phyloP scores from a whole-genome alignment of 2,113 vertebrate genomes.

The Charina bottae region DNA sequence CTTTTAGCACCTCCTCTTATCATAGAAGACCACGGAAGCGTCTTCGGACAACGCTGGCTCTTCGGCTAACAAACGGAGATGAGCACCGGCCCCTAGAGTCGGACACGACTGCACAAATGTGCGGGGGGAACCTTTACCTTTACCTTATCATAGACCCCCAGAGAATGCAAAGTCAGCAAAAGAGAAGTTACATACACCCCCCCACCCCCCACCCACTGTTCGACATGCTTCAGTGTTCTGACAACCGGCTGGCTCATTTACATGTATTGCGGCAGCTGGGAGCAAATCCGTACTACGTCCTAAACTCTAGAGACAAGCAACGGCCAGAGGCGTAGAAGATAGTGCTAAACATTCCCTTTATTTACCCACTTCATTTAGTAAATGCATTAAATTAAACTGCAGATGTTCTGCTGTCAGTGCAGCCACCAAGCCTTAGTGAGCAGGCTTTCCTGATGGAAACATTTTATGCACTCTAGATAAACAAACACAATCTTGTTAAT shows the following conservation, averaged over 20 bases:
- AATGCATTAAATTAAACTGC: constrained; percentile 79
- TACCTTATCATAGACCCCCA: too few species aligned
- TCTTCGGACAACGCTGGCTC: too few species aligned
- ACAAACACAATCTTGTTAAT: constrained; percentile 78
- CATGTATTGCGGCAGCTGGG: neutral
- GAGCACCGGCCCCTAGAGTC: too few species aligned
- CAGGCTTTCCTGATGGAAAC: constrained; percentile 72
- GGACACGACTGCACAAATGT: too few species aligned
- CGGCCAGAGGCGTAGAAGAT: constrained; percentile 65
- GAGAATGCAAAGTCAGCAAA: too few species aligned
- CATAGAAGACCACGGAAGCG: too few species aligned
- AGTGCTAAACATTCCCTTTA: constrained; percentile 68
- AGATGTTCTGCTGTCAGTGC: constrained; percentile 77
- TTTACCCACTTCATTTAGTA: constrained; percentile 75
- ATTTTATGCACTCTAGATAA: constrained; percentile 79
- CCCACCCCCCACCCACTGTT: neutral
- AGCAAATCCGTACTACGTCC: constrained; percentile 24
- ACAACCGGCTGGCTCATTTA: neutral
- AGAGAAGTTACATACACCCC: neutral
- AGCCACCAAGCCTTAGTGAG: constrained; percentile 61
- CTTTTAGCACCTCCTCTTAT: too few species aligned
- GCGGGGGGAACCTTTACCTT: too few species aligned
- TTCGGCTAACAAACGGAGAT: too few species aligned
- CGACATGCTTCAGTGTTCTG: neutral
- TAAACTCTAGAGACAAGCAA: constrained; percentile 64